Conservation (phyloP, 2,888 invertebrate genomes). For the Euplagia quadripunctaria region DNA sequence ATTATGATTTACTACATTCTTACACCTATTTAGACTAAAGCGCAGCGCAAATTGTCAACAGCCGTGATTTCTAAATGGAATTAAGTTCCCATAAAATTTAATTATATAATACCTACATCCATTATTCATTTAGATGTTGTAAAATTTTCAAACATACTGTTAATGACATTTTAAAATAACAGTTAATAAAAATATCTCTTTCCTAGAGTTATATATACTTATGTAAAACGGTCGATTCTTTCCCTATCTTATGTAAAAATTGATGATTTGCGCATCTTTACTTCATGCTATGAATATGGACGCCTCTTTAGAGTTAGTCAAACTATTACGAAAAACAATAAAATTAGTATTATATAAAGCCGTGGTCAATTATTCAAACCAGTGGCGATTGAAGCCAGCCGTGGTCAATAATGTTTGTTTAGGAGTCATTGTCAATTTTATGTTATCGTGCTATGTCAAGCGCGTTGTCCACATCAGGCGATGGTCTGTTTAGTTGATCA, state of each 20-base stretch:
- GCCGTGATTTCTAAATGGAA: conserved; percentile 80
- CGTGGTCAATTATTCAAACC: conserved; percentile 80
- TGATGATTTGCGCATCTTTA: conserved; percentile 83
- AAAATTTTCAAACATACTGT: conserved; percentile 72
- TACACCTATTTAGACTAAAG: conserved; percentile 55
- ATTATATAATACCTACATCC: conserved; percentile 49
- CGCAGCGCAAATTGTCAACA: conserved; percentile 64
- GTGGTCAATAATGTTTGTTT: conserved; percentile 38
- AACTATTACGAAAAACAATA: conserved; percentile 82
- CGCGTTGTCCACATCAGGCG: conserved; percentile 19
- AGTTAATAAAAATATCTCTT: conserved; percentile 73
- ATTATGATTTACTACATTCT: conserved; percentile 54
- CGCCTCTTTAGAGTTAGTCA: conserved; percentile 86
- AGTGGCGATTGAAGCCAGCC: conserved; percentile 18
- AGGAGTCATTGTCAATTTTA: conserved; percentile 51
- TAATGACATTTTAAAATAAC: conserved; percentile 69
- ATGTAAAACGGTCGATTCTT: conserved; percentile 72
- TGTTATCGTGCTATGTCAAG: conserved; percentile 41
- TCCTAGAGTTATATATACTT: conserved; percentile 69
- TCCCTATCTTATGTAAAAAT: conserved; percentile 80
- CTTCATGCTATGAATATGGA: conserved; percentile 84
- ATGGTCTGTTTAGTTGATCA: conserved; percentile 78
- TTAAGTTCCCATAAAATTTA: conserved; percentile 83
- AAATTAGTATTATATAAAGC: conserved; percentile 83
- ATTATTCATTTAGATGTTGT: conserved; percentile 75